Evolutionary conservation across 2,888 invertebrate genomes (phyloP), one percentile per base, ranked within the genome.

Genomic region (Diachrysia chrysitis): DNA sequence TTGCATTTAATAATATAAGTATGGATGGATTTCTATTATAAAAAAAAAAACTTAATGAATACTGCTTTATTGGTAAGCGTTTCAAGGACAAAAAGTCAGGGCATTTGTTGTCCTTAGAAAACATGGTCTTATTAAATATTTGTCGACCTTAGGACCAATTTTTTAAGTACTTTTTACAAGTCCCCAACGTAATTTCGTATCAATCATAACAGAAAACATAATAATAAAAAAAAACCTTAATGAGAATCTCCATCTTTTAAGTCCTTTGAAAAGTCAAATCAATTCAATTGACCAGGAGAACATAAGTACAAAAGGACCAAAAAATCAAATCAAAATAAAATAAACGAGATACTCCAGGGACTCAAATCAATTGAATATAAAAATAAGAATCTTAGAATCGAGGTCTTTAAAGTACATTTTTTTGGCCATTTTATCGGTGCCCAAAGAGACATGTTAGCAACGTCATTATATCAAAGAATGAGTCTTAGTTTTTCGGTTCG

Each of bases 401-500:
- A n/a, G 32, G n/a, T 58, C 17, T 60, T 66, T 67, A 63, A 64
- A 71, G 63, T 35, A 60, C 51, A 58, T 67, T 74, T 70, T 59
- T 68, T 79, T 66, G 25, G 2, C 55, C 46, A 59, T 66, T 74
- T 66, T 54, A 58, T 61, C 17, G 54, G 42, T 48, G 29, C 16
- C 37, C 46, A 17, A 56, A 55, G 35, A 66, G 58, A 55, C 66
- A 69, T 69, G 81, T 83, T 78, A 83, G 84, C 84, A 78, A 71
- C 83, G 87, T 89, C 90, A 87, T 89, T 89, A 89, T 86, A 85
- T 86, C 85, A 87, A 87, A 87, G 87, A 88, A 89, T 85, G 89
- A 87, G 82, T 88, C 85, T 87, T 84, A 84, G 83, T 86, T 88
- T 88, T 82, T 78, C 78, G 81, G 79, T 83, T 55, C 73, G 76